A percentile compares a stretch with the other conserved stretches of the same genome.
Evolutionary conservation across 2,888 invertebrate species (phyloP).

Genomic region (Rhopalosiphum nymphaeae): DNA sequence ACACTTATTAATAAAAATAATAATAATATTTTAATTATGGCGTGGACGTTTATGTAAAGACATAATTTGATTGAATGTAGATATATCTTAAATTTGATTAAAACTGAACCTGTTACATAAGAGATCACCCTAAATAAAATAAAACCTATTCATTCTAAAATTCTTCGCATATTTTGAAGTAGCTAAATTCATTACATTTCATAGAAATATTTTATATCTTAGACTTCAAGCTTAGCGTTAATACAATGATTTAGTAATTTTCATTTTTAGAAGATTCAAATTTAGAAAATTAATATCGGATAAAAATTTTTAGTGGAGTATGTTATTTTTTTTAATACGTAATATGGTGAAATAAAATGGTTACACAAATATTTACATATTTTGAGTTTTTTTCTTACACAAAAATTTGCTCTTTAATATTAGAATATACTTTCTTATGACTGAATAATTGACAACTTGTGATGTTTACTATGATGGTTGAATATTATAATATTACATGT

Average conservation of each 20-base stretch:
- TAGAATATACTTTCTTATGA: background rate
- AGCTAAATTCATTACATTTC: background rate
- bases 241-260: background rate
- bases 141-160: background rate
- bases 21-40: background rate
- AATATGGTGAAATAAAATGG: background rate
- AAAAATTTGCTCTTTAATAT: background rate
- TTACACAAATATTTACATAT: background rate
- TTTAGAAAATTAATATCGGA: background rate
- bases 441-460: background rate
- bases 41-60: background rate
- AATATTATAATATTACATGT: background rate
- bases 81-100: background rate
- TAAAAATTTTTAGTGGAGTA: background rate
- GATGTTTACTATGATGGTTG: background rate
- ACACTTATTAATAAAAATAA: background rate
- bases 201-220: background rate
- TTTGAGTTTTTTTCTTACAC: background rate
- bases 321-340: background rate
- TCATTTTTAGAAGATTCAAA: background rate
- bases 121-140: background rate
- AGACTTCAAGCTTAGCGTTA: too few species aligned
- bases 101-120: background rate
- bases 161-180: background rate
- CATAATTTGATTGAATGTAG: background rate